Base-by-base conservation (phyloP, 2,113 vertebrate species). In the Gymnocephalus cernua region DNA sequence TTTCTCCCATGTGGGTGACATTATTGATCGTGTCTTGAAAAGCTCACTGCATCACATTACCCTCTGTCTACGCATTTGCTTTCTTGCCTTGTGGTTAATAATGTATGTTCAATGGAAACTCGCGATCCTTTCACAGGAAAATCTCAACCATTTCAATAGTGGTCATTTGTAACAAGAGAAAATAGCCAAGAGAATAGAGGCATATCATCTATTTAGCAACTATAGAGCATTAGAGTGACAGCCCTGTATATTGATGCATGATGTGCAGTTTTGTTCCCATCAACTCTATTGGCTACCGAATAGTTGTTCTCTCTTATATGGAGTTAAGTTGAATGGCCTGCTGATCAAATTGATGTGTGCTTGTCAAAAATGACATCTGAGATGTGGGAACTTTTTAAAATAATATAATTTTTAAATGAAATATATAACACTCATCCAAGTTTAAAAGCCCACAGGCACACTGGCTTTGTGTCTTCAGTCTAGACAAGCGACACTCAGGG, bases 1-100 rank as follows among this genome's bases (percentile, higher is more conserved):
- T 15, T 16, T 11, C 23, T 50, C 54, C 27, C 58, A 48, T 0
- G 51, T 51, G 62, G 65, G 35, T 25, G 61, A 21, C 38, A 12
- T 45, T 74, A 79, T 76, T 38, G 86, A 90, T 84, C 32, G 4
- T 3, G 68, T 77, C 78, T 80, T 3, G 5, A 69, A 32, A 68
- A 12, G 47, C 56, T 64, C 75, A 27, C 76, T 57, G 86, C 45
- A 59, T 72, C 59, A 12, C 32, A 63, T 79, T 79, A 54, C 18
- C 61, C 51, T 69, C 10, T 3, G 27, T 59, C 61, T 19, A 14
- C 59, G 50, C 27, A 10, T 59, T 57, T 23, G 14, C 53, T 41
- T 56, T 32, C 2, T 18, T 27, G 56, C 57, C 58, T 44, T 8
- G 62, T 29, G 66, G 54, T 54, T 68, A 51, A 44, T n/a, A 41